A percentile compares a stretch with the other conserved stretches of the same genome.
phyloP scores from a whole-genome alignment of 2,113 vertebrate species.

The Dicerorhinus sumatrensis region DNA sequence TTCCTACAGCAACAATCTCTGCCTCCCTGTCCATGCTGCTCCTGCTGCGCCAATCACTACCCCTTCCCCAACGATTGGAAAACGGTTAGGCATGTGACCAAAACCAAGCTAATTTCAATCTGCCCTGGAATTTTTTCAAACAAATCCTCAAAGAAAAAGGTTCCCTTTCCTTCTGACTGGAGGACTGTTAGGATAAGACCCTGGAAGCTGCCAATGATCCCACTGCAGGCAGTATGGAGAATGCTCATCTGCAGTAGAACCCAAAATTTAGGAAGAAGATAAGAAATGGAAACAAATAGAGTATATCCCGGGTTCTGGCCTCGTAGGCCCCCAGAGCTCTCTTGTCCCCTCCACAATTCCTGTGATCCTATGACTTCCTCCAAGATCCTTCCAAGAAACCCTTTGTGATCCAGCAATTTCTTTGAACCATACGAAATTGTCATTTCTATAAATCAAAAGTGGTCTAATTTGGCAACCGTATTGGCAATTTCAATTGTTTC shows the following conservation, averaged over 20 bases:
- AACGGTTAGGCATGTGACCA: not conserved
- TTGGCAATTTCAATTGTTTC: not conserved
- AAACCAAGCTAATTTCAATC: not conserved
- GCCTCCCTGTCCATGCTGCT: not conserved
- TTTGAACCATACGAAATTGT: not conserved
- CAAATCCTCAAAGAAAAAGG: not conserved
- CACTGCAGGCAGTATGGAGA: not conserved
- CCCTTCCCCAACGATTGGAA: not conserved
- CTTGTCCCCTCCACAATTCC: not conserved
- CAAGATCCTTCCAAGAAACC: not conserved
- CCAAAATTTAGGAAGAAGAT: not conserved
- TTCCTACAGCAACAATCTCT: no score
- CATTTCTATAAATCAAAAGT: not conserved
- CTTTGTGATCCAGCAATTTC: not conserved
- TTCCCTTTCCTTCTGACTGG: not conserved
- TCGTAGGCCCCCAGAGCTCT: not conserved
- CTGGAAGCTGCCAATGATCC: not conserved
- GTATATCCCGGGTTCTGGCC: rapidly evolving
- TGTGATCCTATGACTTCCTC: not conserved
- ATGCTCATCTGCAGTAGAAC: not conserved
- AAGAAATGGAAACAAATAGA: not conserved
- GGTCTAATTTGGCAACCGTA: no score
- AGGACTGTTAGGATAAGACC: not conserved
- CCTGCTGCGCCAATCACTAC: rapidly evolving
- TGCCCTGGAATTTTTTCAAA: not conserved